Percentiles rank a stretch among this genome's conserved stretches.
These are phyloP conservation scores for Microtus ochrogaster DNA, from an alignment of 2,113 vertebrate genomes.

Conservation along the genomic window DNA sequence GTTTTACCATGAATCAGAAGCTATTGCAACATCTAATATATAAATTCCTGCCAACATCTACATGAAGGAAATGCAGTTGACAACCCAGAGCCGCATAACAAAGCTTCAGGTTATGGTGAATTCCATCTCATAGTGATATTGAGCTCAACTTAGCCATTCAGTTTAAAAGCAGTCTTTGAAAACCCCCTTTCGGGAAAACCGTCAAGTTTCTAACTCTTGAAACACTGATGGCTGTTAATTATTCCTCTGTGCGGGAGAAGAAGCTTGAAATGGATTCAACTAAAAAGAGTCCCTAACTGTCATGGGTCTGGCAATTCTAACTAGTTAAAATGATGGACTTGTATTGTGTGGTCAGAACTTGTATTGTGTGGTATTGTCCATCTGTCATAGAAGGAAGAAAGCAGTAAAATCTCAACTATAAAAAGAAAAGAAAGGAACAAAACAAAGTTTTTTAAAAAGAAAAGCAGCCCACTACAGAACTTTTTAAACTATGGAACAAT, in stretches of 20 bases:
- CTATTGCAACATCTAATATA: neutral
- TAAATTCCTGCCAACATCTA: neutral
- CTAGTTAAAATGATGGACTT: neutral
- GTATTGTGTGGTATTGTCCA: too few species aligned
- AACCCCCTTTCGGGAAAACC: neutral
- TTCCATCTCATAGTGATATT: neutral
- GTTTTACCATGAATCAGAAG: slow-evolving; percentile 39
- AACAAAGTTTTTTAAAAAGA: neutral
- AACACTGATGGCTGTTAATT: neutral
- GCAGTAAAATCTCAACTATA: neutral
- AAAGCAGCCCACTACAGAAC: neutral
- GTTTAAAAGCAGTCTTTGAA: neutral
- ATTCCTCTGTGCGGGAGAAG: neutral
- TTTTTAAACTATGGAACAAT: neutral
- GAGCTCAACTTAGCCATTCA: neutral
- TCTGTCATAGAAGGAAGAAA: neutral
- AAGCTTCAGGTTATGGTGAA: neutral
- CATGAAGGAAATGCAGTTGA: neutral
- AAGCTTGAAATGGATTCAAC: neutral
- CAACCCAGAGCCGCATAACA: neutral
- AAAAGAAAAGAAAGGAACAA: neutral
- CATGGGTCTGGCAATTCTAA: neutral
- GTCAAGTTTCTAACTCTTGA: neutral
- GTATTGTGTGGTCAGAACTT: too few species aligned
- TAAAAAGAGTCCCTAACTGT: neutral